phyloP scores from a whole-genome alignment of 2,888 invertebrate genomes.

The Eilema sororculum region DNA sequence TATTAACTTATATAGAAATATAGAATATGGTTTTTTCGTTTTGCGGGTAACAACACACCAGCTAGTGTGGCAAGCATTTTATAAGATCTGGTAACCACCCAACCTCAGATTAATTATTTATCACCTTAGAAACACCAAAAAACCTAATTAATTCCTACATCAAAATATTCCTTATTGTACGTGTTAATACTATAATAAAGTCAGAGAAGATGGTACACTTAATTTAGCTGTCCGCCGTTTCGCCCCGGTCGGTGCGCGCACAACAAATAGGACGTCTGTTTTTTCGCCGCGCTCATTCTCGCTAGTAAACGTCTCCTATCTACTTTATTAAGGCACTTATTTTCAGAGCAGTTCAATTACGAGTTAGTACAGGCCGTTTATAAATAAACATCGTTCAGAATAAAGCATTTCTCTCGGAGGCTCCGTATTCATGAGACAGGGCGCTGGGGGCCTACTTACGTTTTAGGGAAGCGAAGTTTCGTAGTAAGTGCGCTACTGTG shows the following conservation, averaged over 20 bases:
- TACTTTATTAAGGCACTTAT: not conserved
- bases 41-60: no score
- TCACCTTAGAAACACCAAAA: not conserved
- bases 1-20: no score
- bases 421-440: not conserved
- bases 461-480: not conserved
- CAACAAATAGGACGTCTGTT: not conserved
- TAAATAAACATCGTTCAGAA: slow-evolving; percentile 6
- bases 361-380: not conserved
- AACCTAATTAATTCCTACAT: not conserved
- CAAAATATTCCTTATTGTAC: not conserved
- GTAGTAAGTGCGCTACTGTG: not conserved
- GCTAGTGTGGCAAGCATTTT: not conserved
- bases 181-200: not conserved
- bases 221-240: not conserved
- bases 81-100: not conserved
- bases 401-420: not conserved
- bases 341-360: not conserved
- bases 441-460: not conserved
- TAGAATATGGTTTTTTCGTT: no score
- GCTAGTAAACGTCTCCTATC: not conserved
- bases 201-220: not conserved
- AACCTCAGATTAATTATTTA: not conserved
- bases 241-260: no score
- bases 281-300: not conserved